Evolutionary conservation across 2,888 invertebrate species (phyloP), one percentile per base, ranked within the genome.

Genomic region (Taphrorychus bicolor): DNA sequence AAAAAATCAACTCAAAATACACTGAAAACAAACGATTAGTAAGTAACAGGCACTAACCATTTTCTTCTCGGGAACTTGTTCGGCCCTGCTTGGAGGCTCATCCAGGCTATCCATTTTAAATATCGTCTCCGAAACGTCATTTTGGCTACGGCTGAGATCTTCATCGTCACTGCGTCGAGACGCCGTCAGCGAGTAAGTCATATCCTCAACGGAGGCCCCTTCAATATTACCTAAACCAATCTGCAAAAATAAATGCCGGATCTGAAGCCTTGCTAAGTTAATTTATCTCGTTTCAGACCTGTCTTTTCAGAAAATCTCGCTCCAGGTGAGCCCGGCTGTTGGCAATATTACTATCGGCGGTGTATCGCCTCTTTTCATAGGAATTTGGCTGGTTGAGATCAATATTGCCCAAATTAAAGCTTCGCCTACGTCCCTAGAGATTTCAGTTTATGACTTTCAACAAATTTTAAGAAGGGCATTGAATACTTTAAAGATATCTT

Each of bases 21-120:
- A n/a, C n/a, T n/a, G n/a, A n/a, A n/a, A n/a, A n/a, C n/a, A n/a
- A n/a, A n/a, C n/a, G n/a, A n/a, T n/a, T n/a, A n/a, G n/a, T n/a
- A 24, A 24, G 7, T 9, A 32, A 32, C 1, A 2, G 11, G 11
- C 32, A 2, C 16, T 19, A 14, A 19, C 51, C 17, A 19, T 22
- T 9, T 7, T 3, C 9, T 22, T 9, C 21, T 51, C 51, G 7
- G 61, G 48, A 16, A 19, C 11, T 54, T 59, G 24, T 22, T 79
- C 40, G 9, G 71, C 69, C 66, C 73, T 76, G 58, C 73, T 79
- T 2, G 76, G 78, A 69, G 83, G 84, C 17, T 79, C 79, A 60
- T 88, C 88, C 18, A 89, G 81, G 60, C 87, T 88, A 66, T 87
- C 87, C 89, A 90, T 90, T 76, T 89, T 87, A 75, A 90, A 90